Evolutionary conservation across 1,140 invertebrate genomes (phyloP).

Genomic region (Zaprionus lachaisei): DNA sequence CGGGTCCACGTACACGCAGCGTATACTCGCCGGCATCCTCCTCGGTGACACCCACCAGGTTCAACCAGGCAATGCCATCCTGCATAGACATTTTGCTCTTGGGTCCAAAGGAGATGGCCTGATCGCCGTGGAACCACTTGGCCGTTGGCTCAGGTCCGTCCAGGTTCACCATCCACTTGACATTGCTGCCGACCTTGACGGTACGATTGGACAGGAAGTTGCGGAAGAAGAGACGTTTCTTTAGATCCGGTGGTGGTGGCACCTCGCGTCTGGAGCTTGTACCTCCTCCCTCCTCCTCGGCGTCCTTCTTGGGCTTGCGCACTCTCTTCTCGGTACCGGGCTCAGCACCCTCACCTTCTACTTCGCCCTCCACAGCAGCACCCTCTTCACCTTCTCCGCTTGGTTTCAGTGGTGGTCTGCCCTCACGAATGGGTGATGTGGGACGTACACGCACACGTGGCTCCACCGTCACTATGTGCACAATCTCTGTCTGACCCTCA

Average conservation of each 20-base stretch:
- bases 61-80: conserved; percentile 88
- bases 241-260: conserved; percentile 84
- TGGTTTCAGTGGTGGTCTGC: conserved; percentile 62
- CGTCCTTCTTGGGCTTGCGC: conserved; percentile 61
- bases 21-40: conserved; percentile 88
- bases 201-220: conserved; percentile 89
- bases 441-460: conserved; percentile 58
- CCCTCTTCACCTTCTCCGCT: conserved; percentile 49
- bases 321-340: conserved; percentile 45
- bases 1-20: conserved; percentile 87
- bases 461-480: conserved; percentile 76
- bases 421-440: conserved; percentile 64
- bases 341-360: conserved; percentile 31
- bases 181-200: conserved; percentile 87
- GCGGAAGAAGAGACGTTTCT: conserved; percentile 89
- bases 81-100: conserved; percentile 85
- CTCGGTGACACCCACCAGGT: conserved; percentile 86
- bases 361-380: conserved; percentile 49
- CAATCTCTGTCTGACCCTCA: conserved; percentile 80
- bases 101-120: conserved; percentile 81
- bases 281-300: conserved; percentile 58
- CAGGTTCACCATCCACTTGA: conserved; percentile 91
- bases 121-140: conserved; percentile 89
- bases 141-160: conserved; percentile 90
- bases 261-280: conserved; percentile 66